Percentiles rank a stretch among this genome's conserved stretches.
These are phyloP conservation scores for Circaetus cinerascens DNA, from an alignment of 2,113 vertebrate species.

Conservation along the genomic window DNA sequence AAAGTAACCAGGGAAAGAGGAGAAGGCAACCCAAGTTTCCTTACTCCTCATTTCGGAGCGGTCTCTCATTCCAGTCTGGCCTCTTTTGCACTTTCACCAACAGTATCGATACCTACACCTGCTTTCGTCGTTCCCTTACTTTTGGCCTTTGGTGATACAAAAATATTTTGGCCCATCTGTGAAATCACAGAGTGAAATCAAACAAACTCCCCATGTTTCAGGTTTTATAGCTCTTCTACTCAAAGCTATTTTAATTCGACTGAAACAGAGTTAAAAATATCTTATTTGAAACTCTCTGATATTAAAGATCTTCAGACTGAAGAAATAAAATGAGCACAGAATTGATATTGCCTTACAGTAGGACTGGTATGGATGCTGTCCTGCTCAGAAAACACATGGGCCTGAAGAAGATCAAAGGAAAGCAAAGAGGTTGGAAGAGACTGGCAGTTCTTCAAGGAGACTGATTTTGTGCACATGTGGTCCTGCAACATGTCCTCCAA, in stretches of 20 bases:
- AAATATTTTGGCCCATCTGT: not conserved
- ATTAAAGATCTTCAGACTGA: not conserved
- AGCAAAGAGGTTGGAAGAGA: not conserved
- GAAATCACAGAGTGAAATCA: slow-evolving; percentile 1
- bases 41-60: not conserved
- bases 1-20: slow-evolving; percentile 55
- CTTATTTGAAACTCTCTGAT: not conserved
- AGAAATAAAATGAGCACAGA: not conserved
- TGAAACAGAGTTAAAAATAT: not conserved
- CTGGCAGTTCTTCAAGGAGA: not conserved
- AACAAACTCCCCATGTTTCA: not conserved
- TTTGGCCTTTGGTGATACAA: not conserved
- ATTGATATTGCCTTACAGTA: not conserved
- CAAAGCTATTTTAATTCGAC: not conserved
- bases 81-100: not conserved
- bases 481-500: not conserved
- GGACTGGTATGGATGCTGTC: not conserved
- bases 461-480: not conserved
- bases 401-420: slow-evolving; percentile 26
- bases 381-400: not conserved
- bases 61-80: not conserved
- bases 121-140: not conserved
- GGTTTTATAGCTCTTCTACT: slow-evolving; percentile 9
- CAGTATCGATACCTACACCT: not conserved
- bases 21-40: not conserved